Base-by-base conservation (phyloP, 2,797 vertebrate genomes). In the Arnoldichthys spilopterus region DNA sequence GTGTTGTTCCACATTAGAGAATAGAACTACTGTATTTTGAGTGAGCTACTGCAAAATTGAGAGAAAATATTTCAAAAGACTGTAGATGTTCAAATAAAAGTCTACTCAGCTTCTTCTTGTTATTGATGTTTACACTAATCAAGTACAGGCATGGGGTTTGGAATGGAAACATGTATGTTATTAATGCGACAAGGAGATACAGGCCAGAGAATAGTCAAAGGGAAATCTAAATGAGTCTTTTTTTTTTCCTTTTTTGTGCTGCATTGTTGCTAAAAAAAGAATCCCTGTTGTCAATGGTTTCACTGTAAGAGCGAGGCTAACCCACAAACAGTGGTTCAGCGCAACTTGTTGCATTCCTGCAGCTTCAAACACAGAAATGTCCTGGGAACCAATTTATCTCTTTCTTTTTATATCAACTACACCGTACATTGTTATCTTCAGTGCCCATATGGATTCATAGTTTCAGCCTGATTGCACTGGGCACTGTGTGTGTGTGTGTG, bases 381-480 rank as follows among this genome's bases (percentile, higher is more conserved):
- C 90, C 86, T 87, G 91, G 89, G 90, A 93, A 85, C 87, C 84
- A 89, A 91, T 92, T 92, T 93, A 86, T 84, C 20, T 73, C 78
- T 62, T 80, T 81, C 88, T 86, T 79, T 81, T 53, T 28, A 85
- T 84, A 83, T 70, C 47, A 8, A 45, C 58, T 77, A 75, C 51
- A 61, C 45, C 30, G 2, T 72, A 74, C 72, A 62, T 64, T 61
- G 58, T 83, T 76, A 51, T 68, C 63, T 56, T 47, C 61, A 22
- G 54, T 22, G 51, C 47, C 62, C 12, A 51, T 53, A 53, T 54
- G 58, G 61, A 26, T 76, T 69, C 32, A 72, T 56, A 69, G 61
- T 74, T 28, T 71, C 74, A 74, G 53, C 71, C 68, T 61, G 67
- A 66, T 54, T 61, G 28, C 47, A 73, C 20, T 22, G 43, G 9